Conservation (phyloP, 2,797 vertebrate genomes). For the Enteromius radiatus region DNA sequence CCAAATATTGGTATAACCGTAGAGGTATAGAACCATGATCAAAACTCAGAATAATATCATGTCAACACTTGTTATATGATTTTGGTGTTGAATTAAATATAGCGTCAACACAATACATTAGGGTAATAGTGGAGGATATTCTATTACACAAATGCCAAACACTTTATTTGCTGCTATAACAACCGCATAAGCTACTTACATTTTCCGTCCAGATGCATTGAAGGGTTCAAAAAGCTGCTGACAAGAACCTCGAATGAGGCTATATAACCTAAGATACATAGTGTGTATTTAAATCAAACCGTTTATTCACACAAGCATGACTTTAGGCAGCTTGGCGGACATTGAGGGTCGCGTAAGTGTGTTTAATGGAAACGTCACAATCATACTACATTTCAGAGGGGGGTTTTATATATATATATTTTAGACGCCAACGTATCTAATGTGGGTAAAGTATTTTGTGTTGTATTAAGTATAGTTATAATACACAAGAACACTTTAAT, state of each 20-base stretch:
- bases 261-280: constrained; percentile 61
- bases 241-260: constrained; percentile 56
- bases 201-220: constrained; percentile 42
- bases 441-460: background rate
- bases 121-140: background rate
- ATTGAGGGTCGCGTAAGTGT: constrained; percentile 63
- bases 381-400: background rate
- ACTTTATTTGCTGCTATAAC: background rate
- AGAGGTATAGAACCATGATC: background rate
- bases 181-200: constrained; percentile 66
- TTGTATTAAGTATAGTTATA: accelerated
- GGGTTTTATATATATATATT: background rate
- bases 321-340: constrained; percentile 64
- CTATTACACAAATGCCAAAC: background rate
- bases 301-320: background rate
- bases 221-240: constrained; percentile 57
- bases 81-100: background rate
- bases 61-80: background rate
- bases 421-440: background rate
- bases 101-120: background rate
- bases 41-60: background rate
- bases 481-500: accelerated
- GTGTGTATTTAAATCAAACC: constrained; percentile 58
- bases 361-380: background rate
- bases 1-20: background rate